Conservation (phyloP, 2,113 vertebrate genomes). For the Leucosticte australis region DNA sequence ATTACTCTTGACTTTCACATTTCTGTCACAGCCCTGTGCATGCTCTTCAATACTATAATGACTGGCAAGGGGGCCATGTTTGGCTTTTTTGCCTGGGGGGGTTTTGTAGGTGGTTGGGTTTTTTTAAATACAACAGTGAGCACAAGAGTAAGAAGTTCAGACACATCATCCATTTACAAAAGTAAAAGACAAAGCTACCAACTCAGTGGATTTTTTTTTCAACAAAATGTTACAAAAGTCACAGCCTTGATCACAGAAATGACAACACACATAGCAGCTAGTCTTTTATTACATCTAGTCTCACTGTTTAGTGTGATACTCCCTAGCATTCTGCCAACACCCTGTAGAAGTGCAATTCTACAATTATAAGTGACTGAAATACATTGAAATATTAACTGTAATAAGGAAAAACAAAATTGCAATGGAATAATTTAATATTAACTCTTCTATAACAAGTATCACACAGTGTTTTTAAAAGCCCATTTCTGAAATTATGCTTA, state of each 20-base stretch:
- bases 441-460: background rate
- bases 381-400: background rate
- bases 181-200: background rate
- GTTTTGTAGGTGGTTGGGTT: accelerated
- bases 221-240: background rate
- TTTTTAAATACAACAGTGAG: background rate
- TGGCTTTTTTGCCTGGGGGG: background rate
- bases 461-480: background rate
- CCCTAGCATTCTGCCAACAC: background rate
- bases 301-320: background rate
- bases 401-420: background rate
- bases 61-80: background rate
- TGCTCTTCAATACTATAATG: accelerated
- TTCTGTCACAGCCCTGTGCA: background rate
- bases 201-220: background rate
- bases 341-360: background rate
- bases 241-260: background rate
- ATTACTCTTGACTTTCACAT: background rate
- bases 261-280: background rate
- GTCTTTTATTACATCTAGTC: background rate
- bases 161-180: background rate
- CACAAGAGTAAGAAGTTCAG: background rate
- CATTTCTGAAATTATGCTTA: background rate
- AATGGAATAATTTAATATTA: background rate
- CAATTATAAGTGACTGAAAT: background rate